Conservation (phyloP, 2,113 vertebrate species). For the Nanorana parkeri region DNA sequence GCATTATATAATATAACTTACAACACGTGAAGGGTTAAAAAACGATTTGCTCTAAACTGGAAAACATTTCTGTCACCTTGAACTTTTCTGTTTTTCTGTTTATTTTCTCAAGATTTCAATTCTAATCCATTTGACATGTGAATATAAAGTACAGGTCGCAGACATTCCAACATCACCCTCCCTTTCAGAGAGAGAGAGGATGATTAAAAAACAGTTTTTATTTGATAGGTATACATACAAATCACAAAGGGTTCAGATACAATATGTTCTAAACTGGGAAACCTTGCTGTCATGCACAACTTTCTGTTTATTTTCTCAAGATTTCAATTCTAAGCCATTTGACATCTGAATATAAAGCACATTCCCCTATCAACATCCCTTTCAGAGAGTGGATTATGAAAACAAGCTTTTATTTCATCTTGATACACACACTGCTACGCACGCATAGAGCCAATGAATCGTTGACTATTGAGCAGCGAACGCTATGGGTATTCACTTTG, state of each 20-base stretch:
- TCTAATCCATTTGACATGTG: constrained; percentile 4
- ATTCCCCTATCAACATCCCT: background rate
- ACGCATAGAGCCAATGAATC: background rate
- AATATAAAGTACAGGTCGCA: constrained; percentile 27
- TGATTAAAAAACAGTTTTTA: constrained; percentile 16
- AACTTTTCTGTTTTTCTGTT: background rate
- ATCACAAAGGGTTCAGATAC: too few species aligned
- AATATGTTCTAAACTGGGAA: background rate
- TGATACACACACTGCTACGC: background rate
- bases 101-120: constrained; percentile 16
- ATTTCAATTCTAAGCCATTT: constrained; percentile 4
- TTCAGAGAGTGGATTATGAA: background rate
- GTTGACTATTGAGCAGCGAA: background rate
- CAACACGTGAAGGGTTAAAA: too few species aligned
- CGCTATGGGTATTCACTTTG: background rate
- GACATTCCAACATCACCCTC: background rate
- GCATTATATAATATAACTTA: background rate
- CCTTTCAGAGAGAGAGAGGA: background rate
- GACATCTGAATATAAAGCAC: constrained; percentile 28
- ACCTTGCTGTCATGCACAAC: background rate
- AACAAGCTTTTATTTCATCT: constrained; percentile 22
- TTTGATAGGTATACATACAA: background rate
- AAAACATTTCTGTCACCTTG: background rate
- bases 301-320: background rate
- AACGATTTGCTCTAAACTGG: background rate